Evolutionary conservation across 2,113 vertebrate genomes (phyloP).

Genomic region (Boleophthalmus pectinirostris): DNA sequence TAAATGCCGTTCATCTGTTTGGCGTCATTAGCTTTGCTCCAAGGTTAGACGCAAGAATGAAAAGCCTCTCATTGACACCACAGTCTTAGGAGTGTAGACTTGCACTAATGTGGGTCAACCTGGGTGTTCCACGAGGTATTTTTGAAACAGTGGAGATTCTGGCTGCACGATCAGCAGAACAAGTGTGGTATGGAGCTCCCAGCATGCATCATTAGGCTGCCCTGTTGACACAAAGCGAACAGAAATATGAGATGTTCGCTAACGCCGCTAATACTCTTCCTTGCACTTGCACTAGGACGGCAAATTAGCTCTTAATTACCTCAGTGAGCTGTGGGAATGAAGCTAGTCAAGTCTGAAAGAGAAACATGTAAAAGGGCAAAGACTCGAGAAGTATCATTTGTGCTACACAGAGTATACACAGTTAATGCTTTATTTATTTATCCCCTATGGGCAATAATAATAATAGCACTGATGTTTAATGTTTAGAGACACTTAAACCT

Average conservation of each 20-base stretch:
- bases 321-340: slow-evolving; percentile 52
- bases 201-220: slow-evolving; percentile 68
- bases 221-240: slow-evolving; percentile 61
- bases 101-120: slow-evolving; percentile 3
- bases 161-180: slow-evolving; percentile 50
- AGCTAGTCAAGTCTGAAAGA: slow-evolving; percentile 28
- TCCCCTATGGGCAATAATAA: not conserved
- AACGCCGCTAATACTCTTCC: slow-evolving; percentile 50
- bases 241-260: slow-evolving; percentile 60
- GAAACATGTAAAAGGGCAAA: slow-evolving; percentile 23
- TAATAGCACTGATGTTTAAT: not conserved
- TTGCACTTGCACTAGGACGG: slow-evolving; percentile 58
- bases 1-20: slow-evolving; percentile 6
- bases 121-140: slow-evolving; percentile 39
- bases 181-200: slow-evolving; percentile 60
- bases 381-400: slow-evolving; percentile 46
- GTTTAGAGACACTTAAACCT: not conserved
- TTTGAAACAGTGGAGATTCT: slow-evolving; percentile 44
- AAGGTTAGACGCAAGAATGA: not conserved
- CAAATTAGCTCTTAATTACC: slow-evolving; percentile 67
- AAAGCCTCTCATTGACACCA: not conserved
- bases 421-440: not conserved
- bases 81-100: not conserved
- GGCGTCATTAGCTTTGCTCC: slow-evolving; percentile 5
- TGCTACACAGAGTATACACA: slow-evolving; percentile 16